phyloP scores from a whole-genome alignment of 2,797 vertebrate species.

The Mormyrops attenuatus region DNA sequence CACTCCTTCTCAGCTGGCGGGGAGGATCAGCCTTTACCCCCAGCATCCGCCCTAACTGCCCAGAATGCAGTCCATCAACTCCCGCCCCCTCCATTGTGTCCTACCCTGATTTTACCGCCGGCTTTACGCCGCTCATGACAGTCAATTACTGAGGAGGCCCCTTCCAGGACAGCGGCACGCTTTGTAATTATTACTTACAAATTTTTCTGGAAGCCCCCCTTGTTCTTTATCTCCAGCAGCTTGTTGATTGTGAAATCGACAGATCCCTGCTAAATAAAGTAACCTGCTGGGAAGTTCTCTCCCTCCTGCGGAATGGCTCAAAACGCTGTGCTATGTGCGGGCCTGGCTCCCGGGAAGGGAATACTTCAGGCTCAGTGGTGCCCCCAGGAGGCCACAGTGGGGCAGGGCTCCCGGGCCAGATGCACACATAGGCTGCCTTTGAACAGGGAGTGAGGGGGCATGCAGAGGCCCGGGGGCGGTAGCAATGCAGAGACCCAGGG shows the following conservation, averaged over 20 bases:
- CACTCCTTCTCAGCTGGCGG: background rate
- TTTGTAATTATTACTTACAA: conserved; percentile 34
- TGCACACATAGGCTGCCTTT: background rate
- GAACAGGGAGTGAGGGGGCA: background rate
- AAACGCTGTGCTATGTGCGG: background rate
- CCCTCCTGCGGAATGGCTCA: background rate
- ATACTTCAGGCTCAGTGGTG: background rate
- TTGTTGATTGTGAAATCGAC: conserved; percentile 41
- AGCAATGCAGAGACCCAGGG: too few species aligned
- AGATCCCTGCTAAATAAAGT: conserved; percentile 39
- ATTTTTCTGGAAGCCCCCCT: conserved; percentile 9
- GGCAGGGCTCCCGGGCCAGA: background rate
- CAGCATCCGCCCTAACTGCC: background rate
- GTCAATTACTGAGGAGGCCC: background rate
- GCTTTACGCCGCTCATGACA: conserved; percentile 11
- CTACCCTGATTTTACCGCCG: conserved; percentile 21
- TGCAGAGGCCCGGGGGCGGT: too few species aligned
- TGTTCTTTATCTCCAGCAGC: conserved; percentile 38
- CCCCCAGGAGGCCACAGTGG: background rate
- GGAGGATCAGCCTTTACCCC: background rate
- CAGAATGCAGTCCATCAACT: background rate
- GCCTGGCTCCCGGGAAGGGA: background rate
- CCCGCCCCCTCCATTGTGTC: background rate
- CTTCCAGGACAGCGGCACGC: background rate
- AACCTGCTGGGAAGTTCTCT: conserved; percentile 40